Evolutionary conservation across 2,888 invertebrate species (phyloP), one percentile per base, ranked within the genome.

Genomic region (Fissipunctia ypsillon): DNA sequence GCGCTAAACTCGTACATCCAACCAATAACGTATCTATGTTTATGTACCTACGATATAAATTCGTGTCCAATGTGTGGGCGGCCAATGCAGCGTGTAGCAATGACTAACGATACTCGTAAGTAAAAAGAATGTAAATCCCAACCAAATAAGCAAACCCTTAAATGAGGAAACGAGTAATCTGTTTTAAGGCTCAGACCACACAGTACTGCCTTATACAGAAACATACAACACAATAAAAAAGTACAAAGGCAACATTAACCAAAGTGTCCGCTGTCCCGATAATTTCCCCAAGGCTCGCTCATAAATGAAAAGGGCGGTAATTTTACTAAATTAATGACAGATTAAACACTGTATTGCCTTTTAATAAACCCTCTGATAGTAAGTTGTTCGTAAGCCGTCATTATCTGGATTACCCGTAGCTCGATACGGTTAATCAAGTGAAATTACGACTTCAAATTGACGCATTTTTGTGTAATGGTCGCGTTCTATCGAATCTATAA

Each of bases 331-430:
- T 91, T 92, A 94, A 91, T 90, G 90, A 90, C 89, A 90, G 90
- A 92, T 93, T 92, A 91, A 90, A 91, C 89, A 89, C 89, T 82
- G 91, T 93, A 94, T 93, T 91, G 92, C 91, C 88, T 91, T 92
- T 93, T 93, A 94, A 93, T 93, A 92, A 90, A 78, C 81, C 73
- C 71, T 72, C 50, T 16, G 86, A 89, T 89, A 88, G 88, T 89
- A 88, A 89, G 90, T 88, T 80, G 82, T 84, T 83, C 85, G 74
- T 85, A 84, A 88, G 83, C 88, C 84, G 87, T 90, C 89, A 94
- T 94, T 93, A 94, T 82, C 70, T 85, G 81, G 79, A 85, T 88
- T 85, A 85, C 82, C 70, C 80, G 70, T 57, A 67, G 69, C 70
- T 63, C 71, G 76, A 85, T 81, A 81, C 69, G 73, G 77, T 67